Percentiles rank a stretch among this genome's conserved stretches.
Evolutionary conservation across 2,113 vertebrate genomes (phyloP).

Genomic region (Pungitius pungitius): DNA sequence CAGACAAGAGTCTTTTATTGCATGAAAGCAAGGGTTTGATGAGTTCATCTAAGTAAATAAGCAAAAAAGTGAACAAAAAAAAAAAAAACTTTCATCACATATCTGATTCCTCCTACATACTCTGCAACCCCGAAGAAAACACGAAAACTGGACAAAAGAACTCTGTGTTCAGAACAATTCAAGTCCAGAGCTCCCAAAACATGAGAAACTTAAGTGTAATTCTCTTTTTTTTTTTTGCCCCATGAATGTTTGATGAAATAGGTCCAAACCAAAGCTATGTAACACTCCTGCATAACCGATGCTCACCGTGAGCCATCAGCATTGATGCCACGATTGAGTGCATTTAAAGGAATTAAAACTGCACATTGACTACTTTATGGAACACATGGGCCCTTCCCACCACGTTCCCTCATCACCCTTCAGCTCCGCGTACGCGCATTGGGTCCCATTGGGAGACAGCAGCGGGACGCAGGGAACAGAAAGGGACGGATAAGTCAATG

Average conservation of each 20-base stretch:
- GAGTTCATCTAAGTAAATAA: slow-evolving; percentile 84
- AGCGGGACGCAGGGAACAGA: slow-evolving; percentile 61
- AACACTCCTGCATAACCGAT: slow-evolving; percentile 97
- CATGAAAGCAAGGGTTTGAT: slow-evolving; percentile 76
- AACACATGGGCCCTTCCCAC: slow-evolving; percentile 74
- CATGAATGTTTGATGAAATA: slow-evolving; percentile 99
- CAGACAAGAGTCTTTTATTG: slow-evolving; percentile 73
- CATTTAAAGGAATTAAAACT: slow-evolving; percentile 98
- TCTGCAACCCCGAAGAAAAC: slow-evolving; percentile 24
- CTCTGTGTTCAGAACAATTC: slow-evolving; percentile 62
- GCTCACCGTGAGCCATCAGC: slow-evolving; percentile 95
- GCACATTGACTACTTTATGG: slow-evolving; percentile 96
- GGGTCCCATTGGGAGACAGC: slow-evolving; percentile 57
- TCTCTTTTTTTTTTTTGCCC: slow-evolving; percentile 93
- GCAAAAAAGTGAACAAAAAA: slow-evolving; percentile 85
- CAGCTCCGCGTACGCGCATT: slow-evolving; percentile 78
- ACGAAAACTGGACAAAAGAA: slow-evolving; percentile 63
- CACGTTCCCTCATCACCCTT: slow-evolving; percentile 32
- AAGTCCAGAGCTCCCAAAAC: slow-evolving; percentile 82
- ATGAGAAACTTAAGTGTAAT: slow-evolving; percentile 93
- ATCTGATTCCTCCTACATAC: slow-evolving; percentile 53
- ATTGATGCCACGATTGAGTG: slow-evolving; percentile 96
- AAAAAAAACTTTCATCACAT: slow-evolving; percentile 71
- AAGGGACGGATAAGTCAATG: slow-evolving; percentile 57
- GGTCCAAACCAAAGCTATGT: slow-evolving; percentile 96